Evolutionary conservation across 1,140 invertebrate genomes (phyloP), one percentile per base, ranked within the genome.

Genomic region (Ceratoteleas bidentatus): DNA sequence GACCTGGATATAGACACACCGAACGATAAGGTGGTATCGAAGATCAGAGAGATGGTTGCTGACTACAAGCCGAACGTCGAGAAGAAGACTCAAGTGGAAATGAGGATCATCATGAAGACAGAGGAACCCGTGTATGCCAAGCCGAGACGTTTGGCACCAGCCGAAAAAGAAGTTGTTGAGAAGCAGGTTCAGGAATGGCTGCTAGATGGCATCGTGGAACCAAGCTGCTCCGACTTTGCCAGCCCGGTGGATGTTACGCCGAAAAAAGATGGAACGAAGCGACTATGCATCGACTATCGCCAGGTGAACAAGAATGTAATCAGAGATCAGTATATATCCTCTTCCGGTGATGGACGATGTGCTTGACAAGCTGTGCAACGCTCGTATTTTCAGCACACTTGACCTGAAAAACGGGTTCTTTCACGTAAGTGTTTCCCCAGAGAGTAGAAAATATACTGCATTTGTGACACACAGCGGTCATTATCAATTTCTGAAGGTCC

Each of bases 141-240:
- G 5, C 77, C 77, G 8, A 43, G 77, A 52, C 49, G 64, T 7
- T 32, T 81, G 2, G 52, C 64, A 0, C 76, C 77, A 38, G 50
- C 9, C 0, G 64, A 81, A 13, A 61, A 64, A 10, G 56, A 73
- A 13, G 34, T 13, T 0, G 58, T 65, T 0, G 57, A 73, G 9
- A 2, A 40, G 3, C 60, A 65, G 24, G 47, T 74, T 3, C 24
- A 69, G 0, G 45, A 74, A 6, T 80, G 77, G 69, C 13, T 58
- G 0, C 16, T 10, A 1, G 13, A 54, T 0, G 69, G 50, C 0
- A 45, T 81, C 0, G 34, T 81, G 0, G 49, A 58, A 34, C 32
- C 15, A 16, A 54, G 57, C 5, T 4, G 14, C 0, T 79, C 76
- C 5, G 45, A 49, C n/a, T 49, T n/a, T 14, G 14, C n/a, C 45